phyloP scores from a whole-genome alignment of 2,888 invertebrate species.

The Tanypteryx hageni region DNA sequence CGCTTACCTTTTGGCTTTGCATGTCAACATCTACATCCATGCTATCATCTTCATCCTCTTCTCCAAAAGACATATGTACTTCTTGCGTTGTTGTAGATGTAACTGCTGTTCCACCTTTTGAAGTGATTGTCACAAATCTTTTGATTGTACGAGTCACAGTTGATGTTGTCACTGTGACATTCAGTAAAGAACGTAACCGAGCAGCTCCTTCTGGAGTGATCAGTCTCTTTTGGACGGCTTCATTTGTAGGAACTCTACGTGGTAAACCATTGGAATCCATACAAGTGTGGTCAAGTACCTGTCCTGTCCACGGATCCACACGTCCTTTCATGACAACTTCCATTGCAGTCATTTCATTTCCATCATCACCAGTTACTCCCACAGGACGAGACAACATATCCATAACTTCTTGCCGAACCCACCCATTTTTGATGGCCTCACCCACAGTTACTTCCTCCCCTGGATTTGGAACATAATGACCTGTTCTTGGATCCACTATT shows the following conservation, averaged over 20 bases:
- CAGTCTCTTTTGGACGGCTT: slow-evolving; percentile 89
- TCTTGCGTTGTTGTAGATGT: slow-evolving; percentile 71
- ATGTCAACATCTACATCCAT: not conserved
- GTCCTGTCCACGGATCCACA: slow-evolving; percentile 92
- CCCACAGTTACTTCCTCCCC: slow-evolving; percentile 87
- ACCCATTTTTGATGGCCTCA: slow-evolving; percentile 87
- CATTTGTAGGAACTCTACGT: slow-evolving; percentile 86
- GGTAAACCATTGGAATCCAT: slow-evolving; percentile 72
- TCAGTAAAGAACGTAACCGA: slow-evolving; percentile 88
- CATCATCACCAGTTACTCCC: slow-evolving; percentile 85
- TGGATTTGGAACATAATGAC: slow-evolving; percentile 82
- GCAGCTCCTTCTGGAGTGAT: slow-evolving; percentile 93
- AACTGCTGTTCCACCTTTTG: slow-evolving; percentile 77
- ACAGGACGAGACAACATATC: slow-evolving; percentile 91
- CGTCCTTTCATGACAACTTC: slow-evolving; percentile 92
- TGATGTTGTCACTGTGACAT: slow-evolving; percentile 91
- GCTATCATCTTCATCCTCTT: slow-evolving; percentile 59
- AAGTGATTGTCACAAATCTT: slow-evolving; percentile 87
- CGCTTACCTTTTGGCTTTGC: not conserved
- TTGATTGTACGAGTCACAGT: slow-evolving; percentile 91
- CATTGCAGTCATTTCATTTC: slow-evolving; percentile 87
- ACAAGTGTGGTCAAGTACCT: slow-evolving; percentile 81
- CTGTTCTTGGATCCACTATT: slow-evolving; percentile 84
- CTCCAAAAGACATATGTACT: slow-evolving; percentile 59
- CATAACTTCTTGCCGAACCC: slow-evolving; percentile 89